Evolutionary conservation across 2,113 vertebrate species (phyloP).

Genomic region (Brachypodius melanocephalos): DNA sequence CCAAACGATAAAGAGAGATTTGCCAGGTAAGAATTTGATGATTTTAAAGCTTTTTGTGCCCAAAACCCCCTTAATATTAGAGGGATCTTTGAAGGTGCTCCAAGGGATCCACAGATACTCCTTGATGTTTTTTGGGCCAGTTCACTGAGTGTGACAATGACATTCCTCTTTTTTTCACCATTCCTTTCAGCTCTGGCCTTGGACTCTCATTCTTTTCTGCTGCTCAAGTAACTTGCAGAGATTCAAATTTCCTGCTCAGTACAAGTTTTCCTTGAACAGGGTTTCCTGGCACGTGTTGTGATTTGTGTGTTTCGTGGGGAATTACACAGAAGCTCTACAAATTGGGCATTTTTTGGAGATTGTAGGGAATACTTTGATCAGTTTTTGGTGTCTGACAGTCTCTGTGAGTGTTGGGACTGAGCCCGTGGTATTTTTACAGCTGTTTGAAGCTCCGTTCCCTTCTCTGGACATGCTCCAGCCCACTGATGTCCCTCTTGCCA

Average conservation of each 20-base stretch:
- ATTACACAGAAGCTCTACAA: neutral
- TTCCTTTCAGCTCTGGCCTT: neutral
- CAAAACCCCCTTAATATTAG: rapidly evolving
- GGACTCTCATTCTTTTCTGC: neutral
- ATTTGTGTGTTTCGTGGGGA: neutral
- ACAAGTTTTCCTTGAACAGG: neutral
- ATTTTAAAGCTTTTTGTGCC: neutral
- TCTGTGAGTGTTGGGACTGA: neutral
- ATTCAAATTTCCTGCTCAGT: neutral
- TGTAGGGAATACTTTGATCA: neutral
- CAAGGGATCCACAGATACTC: neutral
- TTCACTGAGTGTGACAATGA: neutral
- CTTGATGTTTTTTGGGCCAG: neutral
- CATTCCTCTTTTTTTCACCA: neutral
- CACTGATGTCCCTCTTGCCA: neutral
- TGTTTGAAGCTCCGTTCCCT: rapidly evolving
- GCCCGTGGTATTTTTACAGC: neutral
- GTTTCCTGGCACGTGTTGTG: neutral
- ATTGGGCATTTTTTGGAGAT: neutral
- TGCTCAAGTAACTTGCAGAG: neutral
- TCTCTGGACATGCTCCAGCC: neutral
- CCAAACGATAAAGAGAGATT: constrained; percentile 92
- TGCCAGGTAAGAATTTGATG: constrained; percentile 82
- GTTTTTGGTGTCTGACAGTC: neutral
- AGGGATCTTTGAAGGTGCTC: neutral